phyloP scores from a whole-genome alignment of 1,140 invertebrate genomes.

The Hirudo medicinalis region DNA sequence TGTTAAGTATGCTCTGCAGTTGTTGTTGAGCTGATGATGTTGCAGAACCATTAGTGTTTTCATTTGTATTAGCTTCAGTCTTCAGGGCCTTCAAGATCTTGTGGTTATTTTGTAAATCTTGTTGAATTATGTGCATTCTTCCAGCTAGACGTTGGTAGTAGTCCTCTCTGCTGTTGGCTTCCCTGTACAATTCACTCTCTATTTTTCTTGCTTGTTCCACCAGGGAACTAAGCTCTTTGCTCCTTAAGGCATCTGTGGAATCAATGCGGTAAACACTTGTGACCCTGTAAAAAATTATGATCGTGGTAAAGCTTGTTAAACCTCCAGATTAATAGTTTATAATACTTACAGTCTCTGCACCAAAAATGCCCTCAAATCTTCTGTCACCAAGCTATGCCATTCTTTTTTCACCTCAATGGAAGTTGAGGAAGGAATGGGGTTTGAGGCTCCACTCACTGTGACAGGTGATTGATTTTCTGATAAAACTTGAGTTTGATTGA shows the following conservation, averaged over 20 bases:
- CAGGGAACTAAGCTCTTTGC: slow-evolving; percentile 90
- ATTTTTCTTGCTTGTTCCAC: slow-evolving; percentile 96
- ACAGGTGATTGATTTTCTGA: too few species aligned
- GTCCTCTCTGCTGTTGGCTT: slow-evolving; percentile 53
- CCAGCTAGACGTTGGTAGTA: slow-evolving; percentile 96
- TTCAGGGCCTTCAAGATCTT: too few species aligned
- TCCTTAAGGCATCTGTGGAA: slow-evolving; percentile 76
- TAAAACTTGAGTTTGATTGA: too few species aligned
- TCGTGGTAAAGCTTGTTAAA: too few species aligned
- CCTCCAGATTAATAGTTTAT: too few species aligned
- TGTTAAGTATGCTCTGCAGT: neutral
- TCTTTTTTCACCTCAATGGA: neutral
- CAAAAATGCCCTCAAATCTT: neutral
- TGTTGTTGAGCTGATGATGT: slow-evolving; percentile 8
- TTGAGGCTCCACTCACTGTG: too few species aligned
- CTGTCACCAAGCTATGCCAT: neutral
- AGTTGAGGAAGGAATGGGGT: neutral
- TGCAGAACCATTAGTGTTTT: neutral
- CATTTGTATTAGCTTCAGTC: too few species aligned
- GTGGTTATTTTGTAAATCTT: slow-evolving; percentile 54
- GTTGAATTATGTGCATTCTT: slow-evolving; percentile 99
- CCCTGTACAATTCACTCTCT: slow-evolving; percentile 55
- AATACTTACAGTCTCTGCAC: neutral
- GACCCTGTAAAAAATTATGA: neutral
- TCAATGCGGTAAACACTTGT: neutral